Conservation (phyloP, 2,113 vertebrate species). For the Sula dactylatra region DNA sequence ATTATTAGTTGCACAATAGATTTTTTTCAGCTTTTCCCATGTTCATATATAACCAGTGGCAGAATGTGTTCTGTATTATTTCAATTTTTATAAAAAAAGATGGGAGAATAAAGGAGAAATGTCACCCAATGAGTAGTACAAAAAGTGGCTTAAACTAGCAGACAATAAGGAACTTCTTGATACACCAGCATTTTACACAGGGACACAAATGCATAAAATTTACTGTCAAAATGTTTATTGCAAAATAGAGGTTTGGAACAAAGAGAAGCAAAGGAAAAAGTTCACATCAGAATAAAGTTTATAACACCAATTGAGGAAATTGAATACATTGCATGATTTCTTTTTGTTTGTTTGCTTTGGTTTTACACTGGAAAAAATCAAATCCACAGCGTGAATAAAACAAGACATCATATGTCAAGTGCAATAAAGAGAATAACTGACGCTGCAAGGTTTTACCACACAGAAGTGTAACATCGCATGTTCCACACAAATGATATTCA, state of each 20-base stretch:
- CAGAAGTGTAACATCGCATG: constrained; percentile 67
- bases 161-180: not conserved
- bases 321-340: constrained; percentile 65
- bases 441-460: constrained; percentile 67
- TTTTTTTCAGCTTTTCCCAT: not conserved
- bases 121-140: not conserved
- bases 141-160: not conserved
- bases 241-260: constrained; percentile 81
- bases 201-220: constrained; percentile 74
- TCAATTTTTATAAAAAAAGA: not conserved
- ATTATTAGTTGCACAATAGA: not conserved
- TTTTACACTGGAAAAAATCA: constrained; percentile 72
- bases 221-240: constrained; percentile 88
- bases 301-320: constrained; percentile 70
- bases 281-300: constrained; percentile 78
- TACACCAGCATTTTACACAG: constrained; percentile 63
- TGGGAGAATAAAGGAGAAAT: not conserved
- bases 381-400: constrained; percentile 66
- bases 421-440: constrained; percentile 56
- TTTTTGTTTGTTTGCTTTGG: constrained; percentile 42
- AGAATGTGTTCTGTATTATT: not conserved
- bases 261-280: constrained; percentile 75
- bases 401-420: constrained; percentile 62
- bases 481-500: constrained; percentile 70
- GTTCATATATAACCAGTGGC: not conserved